phyloP scores from a whole-genome alignment of 2,888 invertebrate genomes.

The Machimus atricapillus region DNA sequence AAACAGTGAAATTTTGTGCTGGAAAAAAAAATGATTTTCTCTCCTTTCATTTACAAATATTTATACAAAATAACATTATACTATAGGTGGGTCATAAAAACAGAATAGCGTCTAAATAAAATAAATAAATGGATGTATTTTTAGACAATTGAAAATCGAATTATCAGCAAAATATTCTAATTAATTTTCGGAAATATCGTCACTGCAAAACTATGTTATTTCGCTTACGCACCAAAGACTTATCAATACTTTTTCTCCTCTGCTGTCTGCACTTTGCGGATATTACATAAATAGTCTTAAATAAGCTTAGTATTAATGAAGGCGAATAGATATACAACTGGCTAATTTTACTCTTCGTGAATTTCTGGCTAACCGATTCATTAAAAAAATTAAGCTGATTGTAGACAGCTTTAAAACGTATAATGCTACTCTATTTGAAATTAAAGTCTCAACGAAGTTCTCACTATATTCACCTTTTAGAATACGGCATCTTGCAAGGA shows the following conservation, averaged over 20 bases:
- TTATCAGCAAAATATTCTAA: not conserved
- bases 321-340: not conserved
- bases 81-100: not conserved
- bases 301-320: not conserved
- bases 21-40: not conserved
- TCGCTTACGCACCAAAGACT: not conserved
- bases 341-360: not conserved
- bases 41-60: not conserved
- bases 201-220: not conserved
- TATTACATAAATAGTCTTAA: not conserved
- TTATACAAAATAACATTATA: not conserved
- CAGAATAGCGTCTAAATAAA: not conserved
- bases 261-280: not conserved
- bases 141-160: not conserved
- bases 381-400: not conserved
- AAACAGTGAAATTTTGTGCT: not conserved
- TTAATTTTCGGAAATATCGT: not conserved
- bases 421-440: not conserved
- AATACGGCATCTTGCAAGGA: constrained; percentile 56
- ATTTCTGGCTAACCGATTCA: not conserved
- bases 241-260: not conserved
- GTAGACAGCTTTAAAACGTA: not conserved
- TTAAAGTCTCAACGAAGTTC: not conserved
- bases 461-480: constrained; percentile 49
- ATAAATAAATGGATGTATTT: not conserved